These are phyloP conservation scores for Xenopus borealis DNA, from an alignment of 2,113 vertebrate species.

Conservation along the genomic window DNA sequence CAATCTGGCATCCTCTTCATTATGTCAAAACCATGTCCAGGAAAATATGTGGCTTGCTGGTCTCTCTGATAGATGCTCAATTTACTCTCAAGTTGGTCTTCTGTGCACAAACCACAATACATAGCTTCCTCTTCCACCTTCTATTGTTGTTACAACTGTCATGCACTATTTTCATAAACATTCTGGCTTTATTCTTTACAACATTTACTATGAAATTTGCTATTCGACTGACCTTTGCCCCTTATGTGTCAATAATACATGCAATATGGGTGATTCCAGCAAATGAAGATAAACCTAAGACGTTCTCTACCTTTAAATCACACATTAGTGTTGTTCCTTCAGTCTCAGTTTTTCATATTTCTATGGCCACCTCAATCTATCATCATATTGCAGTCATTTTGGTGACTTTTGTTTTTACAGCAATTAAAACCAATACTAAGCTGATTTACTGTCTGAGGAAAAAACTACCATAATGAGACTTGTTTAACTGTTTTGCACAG, in stretches of 20 bases:
- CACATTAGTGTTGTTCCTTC: neutral
- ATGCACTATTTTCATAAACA: conserved; percentile 30
- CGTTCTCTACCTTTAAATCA: neutral
- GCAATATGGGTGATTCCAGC: neutral
- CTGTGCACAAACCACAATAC: conserved; percentile 15
- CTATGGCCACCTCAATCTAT: neutral
- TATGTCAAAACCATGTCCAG: conserved; percentile 3
- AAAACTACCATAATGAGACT: neutral
- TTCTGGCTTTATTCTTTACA: conserved; percentile 1
- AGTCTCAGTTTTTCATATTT: neutral
- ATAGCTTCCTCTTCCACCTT: conserved; percentile 49
- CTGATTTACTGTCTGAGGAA: conserved; percentile 10
- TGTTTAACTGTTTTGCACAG: too few species aligned
- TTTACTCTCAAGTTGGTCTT: conserved; percentile 35
- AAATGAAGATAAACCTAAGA: neutral
- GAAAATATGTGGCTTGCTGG: conserved; percentile 25
- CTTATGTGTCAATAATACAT: neutral
- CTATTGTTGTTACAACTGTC: conserved; percentile 42
- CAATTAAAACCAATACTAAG: neutral
- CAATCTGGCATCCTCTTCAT: conserved; percentile 33
- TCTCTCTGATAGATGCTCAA: neutral
- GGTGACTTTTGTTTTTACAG: neutral
- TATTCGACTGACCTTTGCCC: too few species aligned
- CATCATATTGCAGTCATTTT: neutral
- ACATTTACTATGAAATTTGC: too few species aligned